These are phyloP conservation scores for Halictus quadricinctus DNA, from an alignment of 2,888 invertebrate genomes.

Conservation along the genomic window DNA sequence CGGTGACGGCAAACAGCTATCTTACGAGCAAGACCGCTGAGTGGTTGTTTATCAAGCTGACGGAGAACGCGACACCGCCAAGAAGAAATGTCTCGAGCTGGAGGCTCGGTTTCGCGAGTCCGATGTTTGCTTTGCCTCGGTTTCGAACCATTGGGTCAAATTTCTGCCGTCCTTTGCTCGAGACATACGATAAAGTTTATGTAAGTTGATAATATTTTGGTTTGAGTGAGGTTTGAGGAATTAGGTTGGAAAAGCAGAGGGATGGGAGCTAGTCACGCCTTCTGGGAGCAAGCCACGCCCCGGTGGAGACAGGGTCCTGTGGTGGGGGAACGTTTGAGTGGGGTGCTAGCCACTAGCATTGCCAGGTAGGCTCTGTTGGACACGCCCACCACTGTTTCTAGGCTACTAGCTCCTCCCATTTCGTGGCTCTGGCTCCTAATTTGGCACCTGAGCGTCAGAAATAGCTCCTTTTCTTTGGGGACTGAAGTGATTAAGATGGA, in stretches of 20 bases:
- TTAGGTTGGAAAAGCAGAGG: neutral
- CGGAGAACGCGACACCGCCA: neutral
- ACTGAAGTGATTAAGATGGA: neutral
- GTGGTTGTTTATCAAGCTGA: constrained; percentile 29
- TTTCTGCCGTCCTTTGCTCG: neutral
- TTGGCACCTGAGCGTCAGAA: neutral
- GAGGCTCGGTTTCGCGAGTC: constrained; percentile 3
- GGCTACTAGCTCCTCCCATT: neutral
- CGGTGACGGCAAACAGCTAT: constrained; percentile 32
- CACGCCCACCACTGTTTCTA: too few relatives aligned
- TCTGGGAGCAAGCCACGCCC: neutral
- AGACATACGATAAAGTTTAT: neutral
- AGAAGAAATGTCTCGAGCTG: neutral
- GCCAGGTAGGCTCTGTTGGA: too few relatives aligned
- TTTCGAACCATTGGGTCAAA: neutral
- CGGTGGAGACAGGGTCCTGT: too few relatives aligned
- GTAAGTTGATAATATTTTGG: neutral
- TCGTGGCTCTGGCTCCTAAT: neutral
- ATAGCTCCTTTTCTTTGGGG: neutral
- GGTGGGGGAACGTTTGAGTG: too few relatives aligned
- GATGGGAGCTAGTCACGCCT: neutral
- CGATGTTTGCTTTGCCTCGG: neutral
- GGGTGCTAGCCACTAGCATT: too few relatives aligned
- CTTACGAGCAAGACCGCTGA: neutral
- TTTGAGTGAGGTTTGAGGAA: neutral